Evolutionary conservation across 2,113 vertebrate species (phyloP), one percentile per base, ranked within the genome.

Genomic region (Pygoscelis adeliae): DNA sequence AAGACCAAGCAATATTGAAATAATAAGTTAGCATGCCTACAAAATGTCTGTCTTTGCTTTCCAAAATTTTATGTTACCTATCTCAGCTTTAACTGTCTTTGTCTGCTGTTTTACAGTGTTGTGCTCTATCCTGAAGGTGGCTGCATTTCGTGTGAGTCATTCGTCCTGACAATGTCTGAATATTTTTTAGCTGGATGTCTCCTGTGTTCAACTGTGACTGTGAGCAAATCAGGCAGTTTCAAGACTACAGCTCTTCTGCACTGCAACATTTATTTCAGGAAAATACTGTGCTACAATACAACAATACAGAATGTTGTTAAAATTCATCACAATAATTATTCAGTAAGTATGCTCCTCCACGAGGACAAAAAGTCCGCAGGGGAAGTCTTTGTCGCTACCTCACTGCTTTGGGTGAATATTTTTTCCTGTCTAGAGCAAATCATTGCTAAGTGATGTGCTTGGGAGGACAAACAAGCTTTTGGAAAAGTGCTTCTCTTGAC

Each of bases 81-180:
- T 53, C 26, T 89, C 47, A 50, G 9, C 34, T 78, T 89, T 38
- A 50, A 38, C 6, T 70, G 7, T 36, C 49, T 36, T n/a, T 38
- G 20, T 34, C 40, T 2, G 1, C 36, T 62, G 10, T 67, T 89
- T n/a, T 21, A 65, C 38, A 74, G 10, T 70, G 63, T 21, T 74
- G n/a, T n/a, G 17, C 20, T 81, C 83, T 87, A 67, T 81, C 55
- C 87, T 62, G 83, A 89, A 92, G 65, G 50, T 84, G 72, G 42
- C 69, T 93, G 69, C 55, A 52, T 61, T 94, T 88, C 58, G 29
- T 61, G n/a, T 11, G 30, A 66, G n/a, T 66, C 71, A 47, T 58
- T 88, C 46, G 70, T 88, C 67, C 40, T 46, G 66, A 19, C 10
- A 15, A 16, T 3, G 7, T 11, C 47, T 55, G 23, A 40, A 50